Conservation (phyloP, 2,888 invertebrate genomes). For the Cynaeus angustus region DNA sequence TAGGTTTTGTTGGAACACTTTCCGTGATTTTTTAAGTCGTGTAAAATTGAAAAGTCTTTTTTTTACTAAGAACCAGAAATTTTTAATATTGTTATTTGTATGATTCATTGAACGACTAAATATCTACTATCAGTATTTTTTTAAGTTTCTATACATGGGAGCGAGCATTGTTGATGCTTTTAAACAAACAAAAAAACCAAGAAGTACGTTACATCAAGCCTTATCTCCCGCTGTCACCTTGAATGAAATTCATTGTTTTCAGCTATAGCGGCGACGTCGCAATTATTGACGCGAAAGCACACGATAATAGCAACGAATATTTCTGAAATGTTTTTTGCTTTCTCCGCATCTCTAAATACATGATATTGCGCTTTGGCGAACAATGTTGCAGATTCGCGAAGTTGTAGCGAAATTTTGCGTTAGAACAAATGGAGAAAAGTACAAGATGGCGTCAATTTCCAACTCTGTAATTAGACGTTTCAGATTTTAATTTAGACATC, state of each 20-base stretch:
- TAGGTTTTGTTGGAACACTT: no score
- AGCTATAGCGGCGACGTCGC: neutral
- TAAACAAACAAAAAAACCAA: no score
- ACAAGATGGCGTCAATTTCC: conserved; percentile 66
- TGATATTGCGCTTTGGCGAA: conserved; percentile 3
- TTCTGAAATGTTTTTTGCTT: conserved; percentile 4
- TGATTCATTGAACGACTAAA: no score
- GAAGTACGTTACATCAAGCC: neutral
- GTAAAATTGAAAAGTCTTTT: no score
- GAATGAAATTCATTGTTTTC: conserved; percentile 27
- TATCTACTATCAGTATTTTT: no score
- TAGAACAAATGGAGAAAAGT: conserved; percentile 62
- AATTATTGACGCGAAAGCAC: conserved; percentile 7
- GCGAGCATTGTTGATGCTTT: no score
- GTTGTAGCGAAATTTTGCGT: conserved; percentile 9
- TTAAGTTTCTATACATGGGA: no score
- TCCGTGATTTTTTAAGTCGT: no score
- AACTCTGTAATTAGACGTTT: conserved; percentile 67
- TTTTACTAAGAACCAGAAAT: no score
- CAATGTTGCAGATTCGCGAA: conserved; percentile 11
- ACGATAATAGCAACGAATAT: conserved; percentile 2
- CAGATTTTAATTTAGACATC: conserved; percentile 66
- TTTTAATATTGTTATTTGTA: no score
- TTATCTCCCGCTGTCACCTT: conserved; percentile 16
- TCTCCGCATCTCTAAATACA: neutral